These are phyloP conservation scores for Hemiprocne comata DNA, from an alignment of 2,113 vertebrate genomes.

Conservation along the genomic window DNA sequence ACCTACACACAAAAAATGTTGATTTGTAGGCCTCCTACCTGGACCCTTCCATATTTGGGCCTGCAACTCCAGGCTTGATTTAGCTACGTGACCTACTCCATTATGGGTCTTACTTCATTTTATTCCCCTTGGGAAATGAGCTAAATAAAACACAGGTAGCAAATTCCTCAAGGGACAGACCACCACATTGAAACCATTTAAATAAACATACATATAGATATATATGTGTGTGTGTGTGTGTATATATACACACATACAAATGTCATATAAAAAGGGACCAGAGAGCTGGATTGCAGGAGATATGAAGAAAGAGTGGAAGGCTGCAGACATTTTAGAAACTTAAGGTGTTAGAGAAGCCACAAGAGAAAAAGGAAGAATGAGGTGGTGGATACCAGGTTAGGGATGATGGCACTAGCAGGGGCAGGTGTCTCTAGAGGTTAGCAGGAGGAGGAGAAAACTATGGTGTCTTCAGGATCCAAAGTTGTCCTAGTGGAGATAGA, in stretches of 20 bases:
- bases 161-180: not conserved
- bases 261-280: not conserved
- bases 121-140: not conserved
- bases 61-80: not conserved
- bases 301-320: not conserved
- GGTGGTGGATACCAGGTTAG: not conserved
- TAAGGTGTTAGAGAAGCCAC: not conserved
- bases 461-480: not conserved
- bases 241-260: too few relatives aligned
- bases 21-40: not conserved
- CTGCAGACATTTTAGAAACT: not conserved
- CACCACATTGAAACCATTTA: not conserved
- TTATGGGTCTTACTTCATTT: not conserved
- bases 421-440: not conserved
- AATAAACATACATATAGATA: not conserved
- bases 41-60: not conserved
- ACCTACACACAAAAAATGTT: not conserved
- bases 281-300: not conserved
- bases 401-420: not conserved
- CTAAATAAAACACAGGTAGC: not conserved
- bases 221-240: too few relatives aligned
- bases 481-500: not conserved
- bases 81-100: rapidly evolving
- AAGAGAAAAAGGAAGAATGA: not conserved
- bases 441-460: not conserved